Base-by-base conservation (phyloP, 2,113 vertebrate genomes). In the Mastomys coucha region DNA sequence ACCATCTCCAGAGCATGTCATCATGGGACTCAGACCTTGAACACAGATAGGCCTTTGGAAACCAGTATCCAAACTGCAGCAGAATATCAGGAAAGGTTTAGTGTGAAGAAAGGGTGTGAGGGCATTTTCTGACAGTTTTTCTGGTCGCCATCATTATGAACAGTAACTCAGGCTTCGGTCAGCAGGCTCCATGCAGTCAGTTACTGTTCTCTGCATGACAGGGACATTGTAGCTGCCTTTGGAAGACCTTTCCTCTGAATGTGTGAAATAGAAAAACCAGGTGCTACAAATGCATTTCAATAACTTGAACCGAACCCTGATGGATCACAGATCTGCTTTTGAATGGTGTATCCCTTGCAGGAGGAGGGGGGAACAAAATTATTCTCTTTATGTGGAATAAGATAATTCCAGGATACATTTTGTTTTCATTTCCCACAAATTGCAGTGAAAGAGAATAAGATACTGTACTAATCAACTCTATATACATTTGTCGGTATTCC, bases 401-500 rank as follows among this genome's bases (percentile, higher is more conserved):
- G 53, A 72, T 67, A 81, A 42, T 95, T 51, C 33, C 53, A 91
- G 80, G 53, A 49, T 65, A 67, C 56, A 16, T 95, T 85, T 86
- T 63, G 58, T 1, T 60, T 42, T 77, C 49, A 51, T 82, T 96
- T 85, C 76, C 84, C 92, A 63, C 67, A 96, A 91, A 73, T 73
- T 12, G 4, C 91, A 86, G 80, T 63, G 76, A 76, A 63, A 81
- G 89, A 72, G 80, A 94, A 80, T 82, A 93, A 60, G 80, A 70
- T 49, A 22, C 42, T 70, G 5, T 87, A 9, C 81, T 88, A 93
- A 86, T 51, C 85, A 60, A 8, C 36, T 86, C 73, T 94, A 0
- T 95, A 17, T 92, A 92, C 87, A 78, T 81, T 69, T 84, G n/a
- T 92, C 90, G 63, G 7, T 86, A 60, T 77, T 88, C 81, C 90